Evolutionary conservation across 2,888 invertebrate genomes (phyloP).

Genomic region (Zaprionus bogoriensis): DNA sequence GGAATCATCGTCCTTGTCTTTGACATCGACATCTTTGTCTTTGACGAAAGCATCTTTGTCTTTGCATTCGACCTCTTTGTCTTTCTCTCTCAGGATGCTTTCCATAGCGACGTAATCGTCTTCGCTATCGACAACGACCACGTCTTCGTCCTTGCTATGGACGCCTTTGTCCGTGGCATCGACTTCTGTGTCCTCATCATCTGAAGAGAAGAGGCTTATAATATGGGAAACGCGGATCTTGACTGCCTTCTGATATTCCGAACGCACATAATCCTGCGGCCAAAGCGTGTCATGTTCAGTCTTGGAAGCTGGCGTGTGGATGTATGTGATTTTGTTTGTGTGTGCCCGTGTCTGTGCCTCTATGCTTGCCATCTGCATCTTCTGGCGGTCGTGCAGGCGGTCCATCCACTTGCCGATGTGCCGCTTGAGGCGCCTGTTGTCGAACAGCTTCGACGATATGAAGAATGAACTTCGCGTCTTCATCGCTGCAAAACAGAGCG

Average conservation of each 20-base stretch:
- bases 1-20: too few relatives aligned
- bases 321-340: not conserved
- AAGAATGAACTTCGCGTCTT: constrained; percentile 76
- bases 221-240: too few relatives aligned
- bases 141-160: too few relatives aligned
- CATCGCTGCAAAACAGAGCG: constrained; percentile 41
- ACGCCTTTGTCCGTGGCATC: too few relatives aligned
- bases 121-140: too few relatives aligned
- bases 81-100: too few relatives aligned
- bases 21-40: too few relatives aligned
- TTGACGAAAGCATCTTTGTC: too few relatives aligned
- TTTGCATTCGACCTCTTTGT: too few relatives aligned
- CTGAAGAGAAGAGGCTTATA: too few relatives aligned
- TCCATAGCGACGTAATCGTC: too few relatives aligned
- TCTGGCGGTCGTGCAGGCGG: constrained; percentile 53
- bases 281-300: constrained; percentile 47
- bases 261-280: constrained; percentile 5
- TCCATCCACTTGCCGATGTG: constrained; percentile 70
- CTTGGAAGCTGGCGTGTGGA: constrained; percentile 35
- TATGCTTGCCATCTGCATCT: constrained; percentile 19
- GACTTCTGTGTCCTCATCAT: too few relatives aligned
- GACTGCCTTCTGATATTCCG: constrained; percentile 55
- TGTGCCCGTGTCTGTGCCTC: not conserved
- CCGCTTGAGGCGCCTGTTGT: constrained; percentile 78
- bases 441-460: constrained; percentile 77